Percentiles rank a stretch among this genome's conserved stretches.
These are phyloP conservation scores for Xanthorhoe spadicearia DNA, from an alignment of 2,888 invertebrate genomes.

Conservation along the genomic window DNA sequence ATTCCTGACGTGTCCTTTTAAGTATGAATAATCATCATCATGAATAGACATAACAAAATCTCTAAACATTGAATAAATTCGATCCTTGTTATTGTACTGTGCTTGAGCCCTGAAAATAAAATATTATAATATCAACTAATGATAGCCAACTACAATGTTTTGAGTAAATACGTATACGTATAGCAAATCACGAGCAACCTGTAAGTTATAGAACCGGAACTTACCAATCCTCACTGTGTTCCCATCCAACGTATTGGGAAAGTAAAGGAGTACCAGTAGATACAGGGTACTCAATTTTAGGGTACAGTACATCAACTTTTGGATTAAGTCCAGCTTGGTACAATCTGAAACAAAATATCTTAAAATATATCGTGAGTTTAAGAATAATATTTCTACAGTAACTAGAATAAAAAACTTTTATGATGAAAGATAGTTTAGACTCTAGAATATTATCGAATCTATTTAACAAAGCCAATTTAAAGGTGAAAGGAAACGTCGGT, in stretches of 20 bases:
- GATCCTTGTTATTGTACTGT: constrained; percentile 45
- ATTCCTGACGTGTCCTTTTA: constrained; percentile 51
- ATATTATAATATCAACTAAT: not conserved
- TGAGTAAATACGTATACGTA: not conserved
- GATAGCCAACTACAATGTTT: not conserved
- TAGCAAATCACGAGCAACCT: not conserved
- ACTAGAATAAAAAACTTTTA: not conserved
- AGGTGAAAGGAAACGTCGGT: too few species aligned
- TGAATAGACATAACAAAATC: constrained; percentile 57
- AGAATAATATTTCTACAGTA: not conserved
- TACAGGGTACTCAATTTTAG: constrained; percentile 90
- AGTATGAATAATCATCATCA: constrained; percentile 56
- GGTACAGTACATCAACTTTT: constrained; percentile 88
- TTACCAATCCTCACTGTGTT: constrained; percentile 88
- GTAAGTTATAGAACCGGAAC: constrained; percentile 7
- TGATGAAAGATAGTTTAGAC: not conserved
- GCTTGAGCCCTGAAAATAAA: constrained; percentile 51
- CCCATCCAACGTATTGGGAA: constrained; percentile 91
- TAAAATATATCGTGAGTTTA: not conserved
- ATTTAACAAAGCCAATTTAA: too few species aligned
- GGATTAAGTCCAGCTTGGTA: constrained; percentile 89
- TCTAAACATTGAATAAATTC: constrained; percentile 46
- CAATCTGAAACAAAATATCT: constrained; percentile 75
- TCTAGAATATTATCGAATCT: too few species aligned
- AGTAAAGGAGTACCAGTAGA: constrained; percentile 92